Base-by-base conservation (phyloP, 2,113 vertebrate species). In the Mus pahari region DNA sequence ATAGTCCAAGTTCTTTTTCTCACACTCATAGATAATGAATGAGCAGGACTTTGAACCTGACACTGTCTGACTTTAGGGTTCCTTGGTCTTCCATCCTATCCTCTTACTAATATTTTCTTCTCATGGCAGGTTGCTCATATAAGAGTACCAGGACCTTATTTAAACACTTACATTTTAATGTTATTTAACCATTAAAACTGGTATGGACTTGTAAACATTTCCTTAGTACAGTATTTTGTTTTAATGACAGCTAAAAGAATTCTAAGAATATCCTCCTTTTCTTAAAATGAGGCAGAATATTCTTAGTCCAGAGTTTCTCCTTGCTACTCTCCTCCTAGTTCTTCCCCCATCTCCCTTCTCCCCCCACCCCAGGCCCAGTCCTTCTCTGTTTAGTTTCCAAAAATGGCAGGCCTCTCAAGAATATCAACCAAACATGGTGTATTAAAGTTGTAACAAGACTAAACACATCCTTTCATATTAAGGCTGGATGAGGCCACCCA, bases 241-340 rank as follows among this genome's bases (percentile, higher is more conserved):
- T 94, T 91, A 2, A 82, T 83, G 66, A 92, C 39, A 92, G 28
- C 45, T 17, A 33, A 48, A 87, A 77, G 26, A 89, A 60, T 92
- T 36, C 22, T 39, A 70, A 71, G 19, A 88, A 66, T 79, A 79
- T 71, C 68, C 22, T 75, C 9, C 55, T 71, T n/a, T 64, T 74
- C 42, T 73, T 78, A 36, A 79, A 20, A 60, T 81, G 48, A 93
- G 39, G 71, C 60, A 62, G 36, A 70, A 86, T 60, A 66, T 39
- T 64, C 24, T 91, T 91, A 45, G n/a, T n/a, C 70, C 70, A 71
- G 36, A 71, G 36, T 71, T 39, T 71, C 36, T 39, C 7, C 7
- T 20, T 20, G 7, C 17, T 39, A 13, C 3, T n/a, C 13, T 33
- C 7, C 7, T 71, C 36, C 70, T 5, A 71, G 17, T 39, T 17